A percentile compares a stretch with the other conserved stretches of the same genome.
phyloP scores from a whole-genome alignment of 2,888 invertebrate genomes.

The Tipula lateralis region DNA sequence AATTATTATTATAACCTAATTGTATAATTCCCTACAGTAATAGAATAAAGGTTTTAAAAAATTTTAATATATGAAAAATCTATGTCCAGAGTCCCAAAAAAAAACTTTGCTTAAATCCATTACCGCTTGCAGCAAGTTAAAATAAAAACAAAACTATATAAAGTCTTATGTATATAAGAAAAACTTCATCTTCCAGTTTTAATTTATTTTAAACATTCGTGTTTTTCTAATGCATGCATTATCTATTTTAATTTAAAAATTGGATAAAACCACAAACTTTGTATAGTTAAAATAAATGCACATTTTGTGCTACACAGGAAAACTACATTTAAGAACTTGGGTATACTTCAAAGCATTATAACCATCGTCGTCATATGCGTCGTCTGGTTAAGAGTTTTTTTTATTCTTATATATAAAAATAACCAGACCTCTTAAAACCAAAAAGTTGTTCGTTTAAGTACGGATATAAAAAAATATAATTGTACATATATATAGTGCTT shows the following conservation, averaged over 20 bases:
- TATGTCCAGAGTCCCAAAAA: neutral
- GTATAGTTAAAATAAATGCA: neutral
- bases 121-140: neutral
- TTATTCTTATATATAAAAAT: neutral
- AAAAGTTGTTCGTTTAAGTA: neutral
- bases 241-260: conserved; percentile 9
- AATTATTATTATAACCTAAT: neutral
- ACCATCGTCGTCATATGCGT: neutral
- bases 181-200: conserved; percentile 7
- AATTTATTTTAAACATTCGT: neutral
- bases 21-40: neutral
- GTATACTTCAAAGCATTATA: neutral
- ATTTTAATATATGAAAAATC: neutral
- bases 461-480: neutral
- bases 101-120: neutral
- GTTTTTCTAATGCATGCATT: neutral
- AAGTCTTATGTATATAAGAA: neutral
- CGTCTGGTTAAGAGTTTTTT: neutral
- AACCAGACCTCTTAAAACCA: neutral
- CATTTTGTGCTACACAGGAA: neutral
- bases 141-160: neutral
- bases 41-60: neutral
- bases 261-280: neutral
- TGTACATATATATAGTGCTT: no score
- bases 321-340: neutral